Evolutionary conservation across 2,113 vertebrate genomes (phyloP).

Genomic region (Corydoras maculifer): DNA sequence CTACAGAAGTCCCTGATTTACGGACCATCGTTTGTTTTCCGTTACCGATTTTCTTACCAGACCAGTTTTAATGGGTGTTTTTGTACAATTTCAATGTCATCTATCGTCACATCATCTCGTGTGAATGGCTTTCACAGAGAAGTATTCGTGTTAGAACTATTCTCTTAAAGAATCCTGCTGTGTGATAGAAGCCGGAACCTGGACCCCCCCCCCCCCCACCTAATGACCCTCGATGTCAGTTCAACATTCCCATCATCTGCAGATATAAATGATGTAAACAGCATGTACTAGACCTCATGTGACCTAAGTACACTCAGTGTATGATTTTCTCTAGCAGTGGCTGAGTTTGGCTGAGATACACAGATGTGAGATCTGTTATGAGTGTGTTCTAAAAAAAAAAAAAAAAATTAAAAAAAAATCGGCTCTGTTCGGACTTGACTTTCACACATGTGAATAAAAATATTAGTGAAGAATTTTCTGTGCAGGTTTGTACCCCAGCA

Average conservation of each 20-base stretch:
- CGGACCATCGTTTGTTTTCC: constrained; percentile 35
- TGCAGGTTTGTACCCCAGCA: constrained; percentile 25
- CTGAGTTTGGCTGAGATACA: constrained; percentile 35
- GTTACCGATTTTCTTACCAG: constrained; percentile 40
- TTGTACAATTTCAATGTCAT: constrained; percentile 40
- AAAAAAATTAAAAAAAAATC: constrained; percentile 28
- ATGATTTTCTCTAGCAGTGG: constrained; percentile 24
- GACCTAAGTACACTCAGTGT: constrained; percentile 35
- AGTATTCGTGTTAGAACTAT: constrained; percentile 30
- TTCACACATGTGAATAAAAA: constrained; percentile 43
- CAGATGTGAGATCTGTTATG: constrained; percentile 29
- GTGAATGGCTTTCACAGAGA: constrained; percentile 16
- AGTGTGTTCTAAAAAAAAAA: neutral
- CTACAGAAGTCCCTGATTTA: constrained; percentile 27
- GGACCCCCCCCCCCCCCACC: constrained; percentile 11
- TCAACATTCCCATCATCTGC: constrained; percentile 37
- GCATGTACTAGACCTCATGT: constrained; percentile 39
- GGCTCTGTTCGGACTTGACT: constrained; percentile 39
- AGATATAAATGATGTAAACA: constrained; percentile 37
- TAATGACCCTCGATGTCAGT: constrained; percentile 15
- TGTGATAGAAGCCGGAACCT: constrained; percentile 8
- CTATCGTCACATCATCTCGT: constrained; percentile 28
- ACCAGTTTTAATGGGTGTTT: constrained; percentile 39
- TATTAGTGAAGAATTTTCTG: constrained; percentile 31
- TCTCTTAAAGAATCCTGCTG: constrained; percentile 25